A percentile compares a stretch with the other conserved stretches of the same genome.
Conservation (phyloP, 2,113 vertebrate species). For the Pseudorasbora parva region DNA sequence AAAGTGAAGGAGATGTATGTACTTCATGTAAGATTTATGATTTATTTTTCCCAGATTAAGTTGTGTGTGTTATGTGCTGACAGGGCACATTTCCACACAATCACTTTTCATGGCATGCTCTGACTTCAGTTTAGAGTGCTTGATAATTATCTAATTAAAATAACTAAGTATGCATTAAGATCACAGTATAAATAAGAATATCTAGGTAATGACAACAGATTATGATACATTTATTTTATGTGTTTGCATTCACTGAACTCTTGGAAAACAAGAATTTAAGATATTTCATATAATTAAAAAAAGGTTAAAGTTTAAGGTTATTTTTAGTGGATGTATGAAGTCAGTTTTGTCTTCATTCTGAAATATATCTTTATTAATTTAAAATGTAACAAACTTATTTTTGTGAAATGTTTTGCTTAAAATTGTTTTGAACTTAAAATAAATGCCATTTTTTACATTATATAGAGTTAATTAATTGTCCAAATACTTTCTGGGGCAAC, state of each 20-base stretch:
- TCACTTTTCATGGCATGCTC: neutral
- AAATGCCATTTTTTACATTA: neutral
- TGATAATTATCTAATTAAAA: neutral
- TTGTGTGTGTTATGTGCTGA: neutral
- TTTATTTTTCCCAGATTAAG: neutral
- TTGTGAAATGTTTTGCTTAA: neutral
- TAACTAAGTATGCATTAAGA: neutral
- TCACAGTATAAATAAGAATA: neutral
- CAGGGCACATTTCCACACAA: neutral
- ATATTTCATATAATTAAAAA: no score
- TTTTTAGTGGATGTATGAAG: neutral
- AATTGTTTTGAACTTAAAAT: neutral
- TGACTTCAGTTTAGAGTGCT: neutral
- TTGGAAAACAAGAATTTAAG: neutral
- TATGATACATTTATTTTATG: no score
- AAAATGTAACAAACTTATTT: neutral
- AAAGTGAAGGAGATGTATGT: neutral
- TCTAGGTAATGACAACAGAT: neutral
- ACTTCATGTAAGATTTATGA: neutral
- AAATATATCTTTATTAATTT: neutral
- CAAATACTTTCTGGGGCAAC: neutral
- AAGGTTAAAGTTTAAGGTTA: no score
- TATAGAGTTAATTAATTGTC: neutral
- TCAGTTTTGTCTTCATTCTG: neutral
- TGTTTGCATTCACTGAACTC: no score